These are phyloP conservation scores for Diacarnus erythraeanus DNA, from an alignment of 37 sponge, comb jelly and placozoan genomes.

Conservation along the genomic window DNA sequence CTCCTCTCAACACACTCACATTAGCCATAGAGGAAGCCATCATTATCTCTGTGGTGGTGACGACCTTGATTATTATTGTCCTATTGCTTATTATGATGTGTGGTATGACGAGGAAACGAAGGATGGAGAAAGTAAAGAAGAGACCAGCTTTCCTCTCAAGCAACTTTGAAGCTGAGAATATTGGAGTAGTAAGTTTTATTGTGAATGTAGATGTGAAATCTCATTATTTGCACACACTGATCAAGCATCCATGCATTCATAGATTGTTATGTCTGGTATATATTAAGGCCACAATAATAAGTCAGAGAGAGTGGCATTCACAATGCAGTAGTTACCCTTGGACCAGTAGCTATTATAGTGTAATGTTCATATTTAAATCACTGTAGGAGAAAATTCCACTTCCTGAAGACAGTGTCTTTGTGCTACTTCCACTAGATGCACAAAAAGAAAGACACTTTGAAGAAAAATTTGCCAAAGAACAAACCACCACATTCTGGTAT, in stretches of 20 bases:
- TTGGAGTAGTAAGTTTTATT: slow-evolving; percentile 62
- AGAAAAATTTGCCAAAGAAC: slow-evolving; percentile 51
- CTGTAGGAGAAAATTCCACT: slow-evolving; percentile 56
- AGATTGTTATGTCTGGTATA: too few species aligned
- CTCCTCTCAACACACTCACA: not conserved
- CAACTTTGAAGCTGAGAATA: slow-evolving; percentile 47
- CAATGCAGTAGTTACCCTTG: too few species aligned
- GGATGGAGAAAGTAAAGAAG: slow-evolving; percentile 28
- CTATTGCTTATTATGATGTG: slow-evolving; percentile 15
- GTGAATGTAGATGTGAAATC: too few species aligned
- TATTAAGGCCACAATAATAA: too few species aligned
- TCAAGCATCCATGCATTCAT: too few species aligned
- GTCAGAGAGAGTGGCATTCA: too few species aligned
- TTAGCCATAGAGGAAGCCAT: not conserved
- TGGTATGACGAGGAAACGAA: not conserved
- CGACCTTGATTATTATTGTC: slow-evolving; percentile 23
- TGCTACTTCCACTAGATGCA: slow-evolving; percentile 36
- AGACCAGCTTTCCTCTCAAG: slow-evolving; percentile 38
- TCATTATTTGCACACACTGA: too few species aligned
- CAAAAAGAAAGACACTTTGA: slow-evolving; percentile 62
- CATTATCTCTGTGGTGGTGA: slow-evolving; percentile 20
- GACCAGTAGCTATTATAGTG: too few species aligned
- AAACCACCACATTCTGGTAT: slow-evolving; percentile 56
- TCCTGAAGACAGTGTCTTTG: slow-evolving; percentile 24
- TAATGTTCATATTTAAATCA: not conserved